These are phyloP conservation scores for Dexiosoma caninum DNA, from an alignment of 2,888 invertebrate species.

Conservation along the genomic window DNA sequence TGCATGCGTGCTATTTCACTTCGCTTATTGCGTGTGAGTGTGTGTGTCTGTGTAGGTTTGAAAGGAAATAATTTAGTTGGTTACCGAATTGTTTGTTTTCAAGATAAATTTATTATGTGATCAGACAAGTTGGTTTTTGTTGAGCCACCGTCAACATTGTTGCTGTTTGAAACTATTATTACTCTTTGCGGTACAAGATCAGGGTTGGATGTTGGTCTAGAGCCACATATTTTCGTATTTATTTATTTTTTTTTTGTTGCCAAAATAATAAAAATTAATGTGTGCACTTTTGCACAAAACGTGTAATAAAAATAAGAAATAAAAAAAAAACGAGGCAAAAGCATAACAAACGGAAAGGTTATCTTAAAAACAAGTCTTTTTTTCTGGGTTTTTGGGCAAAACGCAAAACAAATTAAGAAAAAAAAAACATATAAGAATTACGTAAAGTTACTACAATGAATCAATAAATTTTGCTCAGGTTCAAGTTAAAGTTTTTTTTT, in stretches of 20 bases:
- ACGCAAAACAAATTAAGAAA: not conserved
- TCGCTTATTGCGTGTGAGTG: not conserved
- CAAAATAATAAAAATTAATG: not conserved
- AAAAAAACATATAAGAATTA: slow-evolving; percentile 56
- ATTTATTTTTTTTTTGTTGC: slow-evolving; percentile 4
- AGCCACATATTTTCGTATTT: slow-evolving; percentile 27
- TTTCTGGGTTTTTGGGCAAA: not conserved
- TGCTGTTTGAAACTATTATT: slow-evolving; percentile 21
- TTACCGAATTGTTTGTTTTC: slow-evolving; percentile 18
- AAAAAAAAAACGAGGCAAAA: not conserved
- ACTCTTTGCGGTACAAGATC: slow-evolving; percentile 59
- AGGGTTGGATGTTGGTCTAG: slow-evolving; percentile 56
- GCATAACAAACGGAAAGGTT: not conserved
- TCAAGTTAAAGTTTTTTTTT: too few relatives aligned
- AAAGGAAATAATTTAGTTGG: slow-evolving; percentile 34
- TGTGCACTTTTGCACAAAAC: not conserved
- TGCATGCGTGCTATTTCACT: not conserved
- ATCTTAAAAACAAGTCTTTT: slow-evolving; percentile 26
- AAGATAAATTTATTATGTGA: slow-evolving; percentile 24
- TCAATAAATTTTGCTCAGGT: too few relatives aligned
- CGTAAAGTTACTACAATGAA: too few relatives aligned
- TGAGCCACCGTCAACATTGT: not conserved
- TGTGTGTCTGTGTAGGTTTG: not conserved
- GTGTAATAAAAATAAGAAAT: not conserved
- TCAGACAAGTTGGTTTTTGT: slow-evolving; percentile 27